Evolutionary conservation across 2,888 invertebrate genomes (phyloP).

Genomic region (Elysia crispata): DNA sequence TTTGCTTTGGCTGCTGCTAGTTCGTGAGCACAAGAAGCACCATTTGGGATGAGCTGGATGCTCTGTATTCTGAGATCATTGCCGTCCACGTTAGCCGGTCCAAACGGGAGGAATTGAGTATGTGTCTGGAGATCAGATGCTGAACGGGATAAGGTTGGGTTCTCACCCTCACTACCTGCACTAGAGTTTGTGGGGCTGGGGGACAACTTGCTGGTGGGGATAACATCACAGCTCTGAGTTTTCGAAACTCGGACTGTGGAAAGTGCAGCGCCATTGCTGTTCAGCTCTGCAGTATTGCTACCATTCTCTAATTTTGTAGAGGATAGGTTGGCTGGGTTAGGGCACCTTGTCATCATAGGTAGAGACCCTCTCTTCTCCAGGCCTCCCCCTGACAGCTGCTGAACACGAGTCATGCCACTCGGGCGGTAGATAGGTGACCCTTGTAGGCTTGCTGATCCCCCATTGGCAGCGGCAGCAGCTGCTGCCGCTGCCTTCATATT

Average conservation of each 20-base stretch:
- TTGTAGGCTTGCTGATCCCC: background rate
- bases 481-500: conserved; percentile 34
- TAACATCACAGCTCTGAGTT: conserved; percentile 34
- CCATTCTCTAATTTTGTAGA: background rate
- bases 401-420: conserved; percentile 33
- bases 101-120: background rate
- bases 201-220: conserved; percentile 56
- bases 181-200: conserved; percentile 37
- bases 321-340: background rate
- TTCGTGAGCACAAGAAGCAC: background rate
- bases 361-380: conserved; percentile 31
- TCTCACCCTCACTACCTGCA: conserved; percentile 41
- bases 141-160: conserved; percentile 37
- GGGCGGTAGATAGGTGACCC: conserved; percentile 57
- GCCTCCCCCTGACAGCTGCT: conserved; percentile 30
- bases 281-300: background rate
- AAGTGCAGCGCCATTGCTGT: background rate
- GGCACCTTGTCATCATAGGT: background rate
- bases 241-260: conserved; percentile 19
- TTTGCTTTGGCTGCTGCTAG: background rate
- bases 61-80: conserved; percentile 57
- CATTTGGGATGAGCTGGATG: conserved; percentile 52
- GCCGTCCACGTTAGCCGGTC: conserved; percentile 37
- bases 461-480: too few relatives aligned
- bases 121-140: conserved; percentile 34